These are phyloP conservation scores for Odontocerum albicorne DNA, from an alignment of 2,888 invertebrate species.

Conservation along the genomic window DNA sequence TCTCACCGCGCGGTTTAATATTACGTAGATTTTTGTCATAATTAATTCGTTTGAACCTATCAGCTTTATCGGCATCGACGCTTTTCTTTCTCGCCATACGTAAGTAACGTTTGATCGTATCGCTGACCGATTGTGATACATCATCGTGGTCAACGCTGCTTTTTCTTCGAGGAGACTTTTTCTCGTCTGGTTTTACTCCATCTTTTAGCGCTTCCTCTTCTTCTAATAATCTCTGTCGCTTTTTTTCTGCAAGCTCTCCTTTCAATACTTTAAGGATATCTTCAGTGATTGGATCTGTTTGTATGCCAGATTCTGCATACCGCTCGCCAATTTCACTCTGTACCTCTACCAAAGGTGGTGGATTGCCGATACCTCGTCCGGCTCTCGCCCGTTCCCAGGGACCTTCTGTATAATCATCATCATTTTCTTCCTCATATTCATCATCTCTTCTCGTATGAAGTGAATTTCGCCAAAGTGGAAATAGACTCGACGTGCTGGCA, in stretches of 20 bases:
- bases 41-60: slow-evolving; percentile 84
- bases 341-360: slow-evolving; percentile 70
- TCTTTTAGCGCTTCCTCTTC: slow-evolving; percentile 44
- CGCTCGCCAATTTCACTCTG: slow-evolving; percentile 60
- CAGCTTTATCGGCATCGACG: slow-evolving; percentile 77
- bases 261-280: slow-evolving; percentile 50
- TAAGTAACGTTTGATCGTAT: slow-evolving; percentile 82
- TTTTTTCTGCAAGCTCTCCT: slow-evolving; percentile 44
- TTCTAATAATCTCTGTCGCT: slow-evolving; percentile 51
- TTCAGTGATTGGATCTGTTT: slow-evolving; percentile 64
- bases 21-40: slow-evolving; percentile 83
- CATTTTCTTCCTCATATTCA: slow-evolving; percentile 38
- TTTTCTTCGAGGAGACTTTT: slow-evolving; percentile 59
- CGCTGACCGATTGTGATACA: slow-evolving; percentile 83
- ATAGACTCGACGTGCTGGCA: slow-evolving; percentile 23
- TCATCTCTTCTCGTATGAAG: slow-evolving; percentile 38
- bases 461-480: slow-evolving; percentile 39
- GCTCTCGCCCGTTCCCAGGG: slow-evolving; percentile 41
- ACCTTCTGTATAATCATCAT: slow-evolving; percentile 42
- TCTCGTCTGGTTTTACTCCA: slow-evolving; percentile 45
- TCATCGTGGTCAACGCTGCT: slow-evolving; percentile 84
- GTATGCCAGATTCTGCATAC: slow-evolving; percentile 58
- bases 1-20: slow-evolving; percentile 77
- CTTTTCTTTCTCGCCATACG: slow-evolving; percentile 88
- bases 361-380: slow-evolving; percentile 42